Percentiles rank a stretch among this genome's conserved stretches.
Conservation (phyloP, 2,113 vertebrate species). For the Symphodus melops region DNA sequence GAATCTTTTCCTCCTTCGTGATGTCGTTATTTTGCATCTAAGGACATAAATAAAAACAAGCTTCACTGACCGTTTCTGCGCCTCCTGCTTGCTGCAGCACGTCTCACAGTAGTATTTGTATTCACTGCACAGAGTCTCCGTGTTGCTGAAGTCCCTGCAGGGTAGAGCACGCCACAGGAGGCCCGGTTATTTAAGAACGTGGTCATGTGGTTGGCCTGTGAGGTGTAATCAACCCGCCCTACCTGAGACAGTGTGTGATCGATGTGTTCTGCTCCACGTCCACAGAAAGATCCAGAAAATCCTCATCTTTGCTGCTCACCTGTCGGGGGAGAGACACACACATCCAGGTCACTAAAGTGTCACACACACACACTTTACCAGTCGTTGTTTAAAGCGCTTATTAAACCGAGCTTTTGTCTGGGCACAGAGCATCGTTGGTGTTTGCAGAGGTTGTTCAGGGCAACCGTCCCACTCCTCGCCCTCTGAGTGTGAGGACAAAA, state of each 20-base stretch:
- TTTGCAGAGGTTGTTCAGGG: conserved; percentile 62
- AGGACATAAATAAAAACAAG: too few species aligned
- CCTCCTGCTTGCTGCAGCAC: conserved; percentile 98
- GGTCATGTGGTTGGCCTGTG: neutral
- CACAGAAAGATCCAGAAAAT: conserved; percentile 98
- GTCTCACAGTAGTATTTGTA: conserved; percentile 99
- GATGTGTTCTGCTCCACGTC: conserved; percentile 99
- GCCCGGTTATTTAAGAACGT: conserved; percentile 18
- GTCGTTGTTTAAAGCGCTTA: conserved; percentile 45
- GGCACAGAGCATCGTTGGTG: conserved; percentile 14
- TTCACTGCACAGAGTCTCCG: conserved; percentile 96
- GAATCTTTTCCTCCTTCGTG: too few species aligned
- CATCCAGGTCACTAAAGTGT: neutral
- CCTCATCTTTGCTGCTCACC: conserved; percentile 99
- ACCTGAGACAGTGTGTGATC: conserved; percentile 98
- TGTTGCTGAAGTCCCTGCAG: conserved; percentile 98
- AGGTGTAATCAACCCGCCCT: conserved; percentile 33
- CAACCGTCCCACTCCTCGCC: conserved; percentile 22
- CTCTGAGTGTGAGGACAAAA: conserved; percentile 43
- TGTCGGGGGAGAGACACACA: conserved; percentile 75
- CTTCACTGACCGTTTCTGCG: conserved; percentile 92
- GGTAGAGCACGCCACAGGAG: conserved; percentile 43
- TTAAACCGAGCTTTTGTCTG: conserved; percentile 50
- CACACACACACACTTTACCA: neutral
- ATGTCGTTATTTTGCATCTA: too few species aligned